Evolutionary conservation across 1,140 invertebrate species (phyloP).

Genomic region (Apis laboriosa): DNA sequence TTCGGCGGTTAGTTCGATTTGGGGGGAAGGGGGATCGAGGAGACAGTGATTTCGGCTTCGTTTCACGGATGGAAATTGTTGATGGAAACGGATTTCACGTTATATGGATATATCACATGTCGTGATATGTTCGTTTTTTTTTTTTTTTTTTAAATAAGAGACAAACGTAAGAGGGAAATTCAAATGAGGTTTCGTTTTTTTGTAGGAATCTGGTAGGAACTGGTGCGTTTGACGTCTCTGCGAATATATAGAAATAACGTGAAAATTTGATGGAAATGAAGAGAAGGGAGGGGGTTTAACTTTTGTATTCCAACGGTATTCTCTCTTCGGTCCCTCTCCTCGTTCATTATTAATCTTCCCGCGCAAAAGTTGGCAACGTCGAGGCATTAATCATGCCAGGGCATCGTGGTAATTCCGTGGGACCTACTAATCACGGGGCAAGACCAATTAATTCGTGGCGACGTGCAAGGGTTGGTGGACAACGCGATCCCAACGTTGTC

Average conservation of each 20-base stretch:
- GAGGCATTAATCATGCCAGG: slow-evolving; percentile 72
- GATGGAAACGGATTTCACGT: background rate
- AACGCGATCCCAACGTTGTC: background rate
- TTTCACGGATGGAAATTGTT: background rate
- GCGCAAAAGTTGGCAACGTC: slow-evolving; percentile 73
- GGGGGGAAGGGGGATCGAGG: background rate
- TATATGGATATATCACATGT: too few relatives aligned
- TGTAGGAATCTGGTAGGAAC: background rate
- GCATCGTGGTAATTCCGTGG: slow-evolving; percentile 72
- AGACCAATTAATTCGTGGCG: slow-evolving; percentile 73
- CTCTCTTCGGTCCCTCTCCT: slow-evolving; percentile 4
- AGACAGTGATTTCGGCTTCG: background rate
- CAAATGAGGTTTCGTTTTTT: background rate
- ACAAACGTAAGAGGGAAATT: background rate
- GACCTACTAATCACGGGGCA: slow-evolving; percentile 72
- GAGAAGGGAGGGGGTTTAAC: slow-evolving; percentile 65
- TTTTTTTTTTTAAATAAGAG: too few relatives aligned
- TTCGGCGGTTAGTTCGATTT: background rate
- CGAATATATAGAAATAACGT: background rate
- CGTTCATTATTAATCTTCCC: slow-evolving; percentile 72
- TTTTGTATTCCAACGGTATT: slow-evolving; percentile 34
- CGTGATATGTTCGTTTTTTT: too few relatives aligned
- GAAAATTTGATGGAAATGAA: slow-evolving; percentile 31
- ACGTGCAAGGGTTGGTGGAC: slow-evolving; percentile 20
- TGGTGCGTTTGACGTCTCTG: slow-evolving; percentile 32